Conservation (phyloP, 2,797 vertebrate genomes). For the Cuculus canorus region DNA sequence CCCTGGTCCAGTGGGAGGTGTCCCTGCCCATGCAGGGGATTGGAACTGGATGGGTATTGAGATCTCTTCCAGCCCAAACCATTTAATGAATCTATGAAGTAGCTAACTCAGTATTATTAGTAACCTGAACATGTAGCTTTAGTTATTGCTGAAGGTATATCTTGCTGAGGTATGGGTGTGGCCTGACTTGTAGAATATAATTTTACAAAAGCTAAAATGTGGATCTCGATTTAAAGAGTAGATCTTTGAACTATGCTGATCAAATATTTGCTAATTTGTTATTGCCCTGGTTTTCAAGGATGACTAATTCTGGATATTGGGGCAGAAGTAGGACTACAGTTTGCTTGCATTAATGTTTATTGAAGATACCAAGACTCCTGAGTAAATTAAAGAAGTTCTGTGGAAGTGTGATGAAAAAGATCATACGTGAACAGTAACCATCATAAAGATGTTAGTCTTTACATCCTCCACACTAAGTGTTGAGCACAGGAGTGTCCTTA, state of each 20-base stretch:
- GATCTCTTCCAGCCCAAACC: too few relatives aligned
- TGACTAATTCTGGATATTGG: background rate
- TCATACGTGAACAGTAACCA: background rate
- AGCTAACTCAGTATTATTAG: background rate
- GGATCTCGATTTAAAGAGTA: background rate
- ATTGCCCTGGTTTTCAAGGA: constrained; percentile 5
- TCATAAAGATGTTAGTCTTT: background rate
- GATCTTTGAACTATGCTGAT: constrained; percentile 20
- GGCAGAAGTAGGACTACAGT: background rate
- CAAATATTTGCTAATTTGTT: constrained; percentile 33
- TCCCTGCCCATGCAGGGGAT: too few relatives aligned
- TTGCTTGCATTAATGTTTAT: background rate
- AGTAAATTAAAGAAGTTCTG: background rate
- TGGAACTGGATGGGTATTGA: too few relatives aligned
- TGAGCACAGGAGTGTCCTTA: background rate
- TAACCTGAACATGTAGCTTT: background rate
- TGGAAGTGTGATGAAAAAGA: background rate
- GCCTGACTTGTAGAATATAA: background rate
- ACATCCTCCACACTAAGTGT: background rate
- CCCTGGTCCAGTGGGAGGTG: too few relatives aligned
- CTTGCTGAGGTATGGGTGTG: background rate
- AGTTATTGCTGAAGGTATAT: background rate
- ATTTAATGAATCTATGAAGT: background rate
- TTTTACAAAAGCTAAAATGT: background rate
- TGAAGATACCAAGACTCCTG: background rate